These are phyloP conservation scores for Australoheros scitulus DNA, from an alignment of 2,113 vertebrate species.

Conservation along the genomic window DNA sequence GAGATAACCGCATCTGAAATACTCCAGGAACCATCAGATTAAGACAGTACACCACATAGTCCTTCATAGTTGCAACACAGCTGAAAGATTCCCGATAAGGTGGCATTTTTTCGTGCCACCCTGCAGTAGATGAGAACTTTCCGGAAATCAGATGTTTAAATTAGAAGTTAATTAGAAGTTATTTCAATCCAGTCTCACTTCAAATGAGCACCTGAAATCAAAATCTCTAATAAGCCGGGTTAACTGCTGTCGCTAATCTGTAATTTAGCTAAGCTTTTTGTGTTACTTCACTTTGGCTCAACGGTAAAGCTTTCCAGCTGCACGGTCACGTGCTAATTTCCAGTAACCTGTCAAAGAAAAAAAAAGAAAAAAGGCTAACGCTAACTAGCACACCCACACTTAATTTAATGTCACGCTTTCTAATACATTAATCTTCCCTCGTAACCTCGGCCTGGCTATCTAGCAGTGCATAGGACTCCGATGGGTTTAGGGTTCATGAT, in stretches of 20 bases:
- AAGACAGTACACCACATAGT: not conserved
- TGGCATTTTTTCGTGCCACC: not conserved
- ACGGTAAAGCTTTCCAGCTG: not conserved
- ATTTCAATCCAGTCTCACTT: not conserved
- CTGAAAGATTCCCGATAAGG: not conserved
- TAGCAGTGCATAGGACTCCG: not conserved
- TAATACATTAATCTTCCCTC: not conserved
- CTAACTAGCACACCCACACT: not conserved
- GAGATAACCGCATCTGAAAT: not conserved
- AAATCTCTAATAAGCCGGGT: not conserved
- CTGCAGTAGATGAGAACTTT: not conserved
- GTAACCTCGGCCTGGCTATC: not conserved
- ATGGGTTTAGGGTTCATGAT: not conserved
- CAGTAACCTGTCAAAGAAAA: not conserved
- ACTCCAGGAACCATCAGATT: accelerated
- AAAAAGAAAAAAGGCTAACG: conserved; percentile 4
- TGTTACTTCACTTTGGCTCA: not conserved
- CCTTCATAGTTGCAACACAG: not conserved
- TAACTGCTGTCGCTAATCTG: accelerated
- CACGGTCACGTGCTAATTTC: conserved; percentile 31
- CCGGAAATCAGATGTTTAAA: not conserved
- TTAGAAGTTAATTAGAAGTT: not conserved
- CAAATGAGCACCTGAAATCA: not conserved
- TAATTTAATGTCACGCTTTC: not conserved
- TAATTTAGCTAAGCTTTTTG: not conserved